Evolutionary conservation across 2,113 vertebrate genomes (phyloP).

Genomic region (Chaetorhynchus papuensis): DNA sequence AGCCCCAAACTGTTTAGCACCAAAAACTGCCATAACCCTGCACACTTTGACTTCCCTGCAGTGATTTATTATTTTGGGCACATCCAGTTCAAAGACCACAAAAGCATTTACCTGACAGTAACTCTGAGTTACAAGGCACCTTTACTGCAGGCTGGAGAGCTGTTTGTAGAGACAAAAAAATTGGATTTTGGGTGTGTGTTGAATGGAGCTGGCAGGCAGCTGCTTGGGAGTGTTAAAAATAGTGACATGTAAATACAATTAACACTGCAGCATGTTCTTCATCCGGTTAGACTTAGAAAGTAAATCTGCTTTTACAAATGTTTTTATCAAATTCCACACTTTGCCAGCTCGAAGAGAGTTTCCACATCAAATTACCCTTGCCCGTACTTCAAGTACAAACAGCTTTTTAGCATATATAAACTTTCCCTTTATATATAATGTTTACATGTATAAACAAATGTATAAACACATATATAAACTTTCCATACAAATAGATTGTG

Average conservation of each 20-base stretch:
- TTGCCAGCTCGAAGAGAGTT: not conserved
- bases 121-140: not conserved
- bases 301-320: not conserved
- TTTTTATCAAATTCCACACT: not conserved
- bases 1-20: not conserved
- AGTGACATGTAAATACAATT: not conserved
- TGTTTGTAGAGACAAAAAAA: not conserved
- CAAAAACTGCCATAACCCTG: not conserved
- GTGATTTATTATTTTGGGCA: not conserved
- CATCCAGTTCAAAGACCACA: not conserved
- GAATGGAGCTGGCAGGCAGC: not conserved
- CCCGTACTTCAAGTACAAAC: not conserved
- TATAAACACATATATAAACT: no score
- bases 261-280: not conserved
- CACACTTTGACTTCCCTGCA: not conserved
- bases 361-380: not conserved
- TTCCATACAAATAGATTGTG: not conserved
- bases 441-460: no score
- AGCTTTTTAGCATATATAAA: not conserved
- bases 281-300: not conserved
- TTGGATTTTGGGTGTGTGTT: not conserved
- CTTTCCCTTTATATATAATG: no score
- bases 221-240: not conserved
- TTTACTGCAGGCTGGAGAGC: not conserved
- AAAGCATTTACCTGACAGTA: not conserved